A percentile compares a stretch with the other conserved stretches of the same genome.
These are phyloP conservation scores for Anthopleura xanthogrammica DNA, from an alignment of 92 coral and sea anemone genomes.

Conservation along the genomic window DNA sequence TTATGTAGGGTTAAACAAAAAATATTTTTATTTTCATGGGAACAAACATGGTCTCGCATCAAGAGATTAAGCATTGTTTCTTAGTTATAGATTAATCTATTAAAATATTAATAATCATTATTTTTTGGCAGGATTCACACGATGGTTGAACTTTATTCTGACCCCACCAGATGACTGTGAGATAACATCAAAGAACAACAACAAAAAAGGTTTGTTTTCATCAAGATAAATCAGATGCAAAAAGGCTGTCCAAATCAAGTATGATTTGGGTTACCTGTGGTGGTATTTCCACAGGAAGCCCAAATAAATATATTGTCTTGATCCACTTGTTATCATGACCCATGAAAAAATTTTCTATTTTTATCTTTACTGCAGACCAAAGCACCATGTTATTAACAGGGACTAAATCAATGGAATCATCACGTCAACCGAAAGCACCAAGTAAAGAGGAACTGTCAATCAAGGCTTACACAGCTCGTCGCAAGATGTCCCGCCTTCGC, in stretches of 20 bases:
- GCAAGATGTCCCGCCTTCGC: constrained; percentile 92
- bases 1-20: no score
- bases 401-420: constrained; percentile 44
- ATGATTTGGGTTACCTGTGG: neutral
- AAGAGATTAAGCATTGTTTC: no score
- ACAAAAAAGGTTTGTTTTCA: neutral
- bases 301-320: neutral
- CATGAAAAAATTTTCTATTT: neutral
- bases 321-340: no score
- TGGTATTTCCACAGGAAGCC: neutral
- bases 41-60: no score
- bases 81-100: neutral
- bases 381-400: constrained; percentile 37
- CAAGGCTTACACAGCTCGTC: constrained; percentile 85
- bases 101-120: neutral
- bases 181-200: constrained; percentile 6
- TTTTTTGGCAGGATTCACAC: constrained; percentile 64
- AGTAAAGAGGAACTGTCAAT: constrained; percentile 87
- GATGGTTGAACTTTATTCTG: constrained; percentile 89
- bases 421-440: constrained; percentile 88
- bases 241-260: neutral
- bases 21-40: no score
- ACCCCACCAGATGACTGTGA: constrained; percentile 95
- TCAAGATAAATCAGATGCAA: neutral
- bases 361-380: neutral